Conservation (phyloP, 2,797 vertebrate genomes). For the Coregonus suidteri region DNA sequence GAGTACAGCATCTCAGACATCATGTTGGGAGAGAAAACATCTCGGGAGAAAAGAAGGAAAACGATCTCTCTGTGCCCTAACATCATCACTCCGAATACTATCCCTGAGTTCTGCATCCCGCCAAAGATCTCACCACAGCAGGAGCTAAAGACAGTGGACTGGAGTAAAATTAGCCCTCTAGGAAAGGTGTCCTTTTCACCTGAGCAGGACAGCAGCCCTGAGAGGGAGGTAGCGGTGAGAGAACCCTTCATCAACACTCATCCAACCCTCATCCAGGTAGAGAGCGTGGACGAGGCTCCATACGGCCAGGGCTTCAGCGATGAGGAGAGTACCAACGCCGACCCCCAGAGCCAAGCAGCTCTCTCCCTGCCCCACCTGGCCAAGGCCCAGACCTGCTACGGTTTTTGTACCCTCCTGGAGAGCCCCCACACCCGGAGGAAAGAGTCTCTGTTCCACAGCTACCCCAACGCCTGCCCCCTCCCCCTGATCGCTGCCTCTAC, state of each 20-base stretch:
- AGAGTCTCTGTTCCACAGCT: conserved; percentile 80
- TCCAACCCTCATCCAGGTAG: conserved; percentile 73
- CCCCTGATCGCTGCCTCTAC: conserved; percentile 60
- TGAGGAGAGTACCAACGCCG: conserved; percentile 75
- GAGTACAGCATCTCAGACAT: conserved; percentile 60
- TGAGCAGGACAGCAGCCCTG: conserved; percentile 25
- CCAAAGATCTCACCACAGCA: conserved; percentile 64
- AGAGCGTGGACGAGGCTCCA: conserved; percentile 70
- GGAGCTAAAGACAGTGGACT: conserved; percentile 42
- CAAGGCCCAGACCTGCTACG: conserved; percentile 77
- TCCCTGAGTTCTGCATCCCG: conserved; percentile 86
- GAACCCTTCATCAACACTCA: conserved; percentile 53
- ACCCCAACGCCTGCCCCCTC: conserved; percentile 41
- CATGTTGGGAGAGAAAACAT: conserved; percentile 59
- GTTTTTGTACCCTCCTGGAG: conserved; percentile 84
- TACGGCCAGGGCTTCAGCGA: conserved; percentile 48
- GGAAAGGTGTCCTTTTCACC: neutral
- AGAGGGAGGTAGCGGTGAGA: conserved; percentile 25
- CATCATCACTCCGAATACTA: conserved; percentile 82
- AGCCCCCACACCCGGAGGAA: conserved; percentile 84
- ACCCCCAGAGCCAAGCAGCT: conserved; percentile 75
- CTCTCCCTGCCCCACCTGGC: conserved; percentile 66
- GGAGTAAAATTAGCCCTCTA: conserved; percentile 24
- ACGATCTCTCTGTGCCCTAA: conserved; percentile 69
- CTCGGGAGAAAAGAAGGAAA: conserved; percentile 40